A percentile compares a stretch with the other conserved stretches of the same genome.
phyloP scores from a whole-genome alignment of 2,888 invertebrate genomes.

The Microplitis manilae region DNA sequence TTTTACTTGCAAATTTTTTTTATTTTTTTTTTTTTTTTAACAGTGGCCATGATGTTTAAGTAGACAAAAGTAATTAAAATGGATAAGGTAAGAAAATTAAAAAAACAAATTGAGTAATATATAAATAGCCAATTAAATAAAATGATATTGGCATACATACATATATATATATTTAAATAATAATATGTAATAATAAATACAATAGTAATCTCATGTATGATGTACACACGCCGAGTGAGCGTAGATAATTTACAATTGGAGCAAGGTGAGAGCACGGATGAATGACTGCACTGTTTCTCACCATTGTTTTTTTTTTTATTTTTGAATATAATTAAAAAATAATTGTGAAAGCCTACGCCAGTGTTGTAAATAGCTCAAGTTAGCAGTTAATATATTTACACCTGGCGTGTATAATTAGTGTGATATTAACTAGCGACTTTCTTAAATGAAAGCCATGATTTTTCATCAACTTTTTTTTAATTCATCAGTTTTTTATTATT shows the following conservation, averaged over 20 bases:
- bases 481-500: neutral
- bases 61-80: neutral
- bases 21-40: neutral
- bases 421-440: neutral
- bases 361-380: neutral
- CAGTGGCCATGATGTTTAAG: neutral
- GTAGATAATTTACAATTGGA: conserved; percentile 53
- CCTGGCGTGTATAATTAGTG: neutral
- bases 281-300: conserved; percentile 52
- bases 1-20: too few species aligned
- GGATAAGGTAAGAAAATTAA: neutral
- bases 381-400: conserved; percentile 2
- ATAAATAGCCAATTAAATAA: neutral
- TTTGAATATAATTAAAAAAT: conserved; percentile 26
- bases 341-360: conserved; percentile 38
- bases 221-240: neutral
- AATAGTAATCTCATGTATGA: neutral
- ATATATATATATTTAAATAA: neutral
- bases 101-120: neutral
- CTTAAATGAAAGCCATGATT: neutral
- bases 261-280: conserved; percentile 58
- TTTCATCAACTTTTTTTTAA: neutral
- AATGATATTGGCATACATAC: neutral
- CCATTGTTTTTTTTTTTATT: conserved; percentile 38
- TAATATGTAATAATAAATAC: neutral